Evolutionary conservation across 2,888 invertebrate species (phyloP).

Genomic region (Calameuta pallipes): DNA sequence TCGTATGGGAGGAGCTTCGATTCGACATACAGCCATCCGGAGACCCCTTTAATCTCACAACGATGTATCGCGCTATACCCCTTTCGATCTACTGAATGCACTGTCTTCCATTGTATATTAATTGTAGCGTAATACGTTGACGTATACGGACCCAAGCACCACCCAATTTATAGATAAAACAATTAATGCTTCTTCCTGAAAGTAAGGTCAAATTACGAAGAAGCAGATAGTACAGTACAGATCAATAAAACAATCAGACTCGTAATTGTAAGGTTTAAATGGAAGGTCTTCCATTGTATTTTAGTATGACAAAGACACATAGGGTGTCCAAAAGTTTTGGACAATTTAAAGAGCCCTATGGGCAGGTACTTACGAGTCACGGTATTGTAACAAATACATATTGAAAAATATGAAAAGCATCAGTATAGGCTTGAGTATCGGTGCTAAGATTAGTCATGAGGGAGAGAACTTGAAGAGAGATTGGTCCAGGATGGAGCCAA

Average conservation of each 20-base stretch:
- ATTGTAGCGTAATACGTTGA: background rate
- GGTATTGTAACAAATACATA: background rate
- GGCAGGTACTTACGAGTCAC: background rate
- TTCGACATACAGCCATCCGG: background rate
- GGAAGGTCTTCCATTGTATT: background rate
- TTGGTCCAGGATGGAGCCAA: constrained; percentile 42
- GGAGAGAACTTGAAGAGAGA: constrained; percentile 28
- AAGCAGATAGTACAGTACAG: background rate
- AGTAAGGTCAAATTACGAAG: background rate
- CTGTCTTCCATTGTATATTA: background rate
- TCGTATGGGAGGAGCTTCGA: constrained; percentile 3
- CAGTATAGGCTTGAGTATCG: background rate
- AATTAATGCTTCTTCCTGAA: background rate
- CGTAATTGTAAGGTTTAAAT: background rate
- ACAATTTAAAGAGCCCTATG: background rate
- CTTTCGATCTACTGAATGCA: background rate
- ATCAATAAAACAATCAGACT: background rate
- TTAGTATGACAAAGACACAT: background rate
- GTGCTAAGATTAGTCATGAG: constrained; percentile 4
- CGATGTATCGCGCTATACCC: background rate
- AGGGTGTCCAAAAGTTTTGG: background rate
- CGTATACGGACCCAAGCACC: background rate
- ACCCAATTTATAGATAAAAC: background rate
- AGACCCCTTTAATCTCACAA: background rate
- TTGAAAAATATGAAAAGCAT: background rate